A percentile compares a stretch with the other conserved stretches of the same genome.
phyloP scores from a whole-genome alignment of 2,113 vertebrate species.

The Heterocephalus glaber region DNA sequence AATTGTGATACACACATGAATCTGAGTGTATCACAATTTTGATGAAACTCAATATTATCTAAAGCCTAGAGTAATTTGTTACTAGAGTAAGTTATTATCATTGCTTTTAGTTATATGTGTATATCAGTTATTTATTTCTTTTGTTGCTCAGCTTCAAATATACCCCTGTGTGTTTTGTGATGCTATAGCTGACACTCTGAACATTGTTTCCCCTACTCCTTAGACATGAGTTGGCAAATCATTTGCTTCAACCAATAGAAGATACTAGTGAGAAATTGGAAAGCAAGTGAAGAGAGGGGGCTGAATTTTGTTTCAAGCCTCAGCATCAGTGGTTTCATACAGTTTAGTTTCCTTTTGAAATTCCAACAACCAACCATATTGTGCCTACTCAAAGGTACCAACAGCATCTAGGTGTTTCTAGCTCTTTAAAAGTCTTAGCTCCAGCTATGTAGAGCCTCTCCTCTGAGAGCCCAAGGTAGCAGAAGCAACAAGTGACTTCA shows the following conservation, averaged over 20 bases:
- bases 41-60: constrained; percentile 14
- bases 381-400: not conserved
- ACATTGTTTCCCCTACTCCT: constrained; percentile 30
- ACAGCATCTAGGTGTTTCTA: not conserved
- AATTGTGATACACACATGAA: not conserved
- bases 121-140: not conserved
- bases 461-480: not conserved
- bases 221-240: constrained; percentile 17
- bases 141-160: not conserved
- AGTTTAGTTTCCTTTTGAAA: not conserved
- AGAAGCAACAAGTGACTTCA: not conserved
- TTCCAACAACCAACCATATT: not conserved
- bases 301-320: not conserved
- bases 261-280: not conserved
- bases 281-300: not conserved
- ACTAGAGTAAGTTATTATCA: not conserved
- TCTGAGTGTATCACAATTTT: not conserved
- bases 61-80: not conserved
- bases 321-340: not conserved
- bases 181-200: not conserved
- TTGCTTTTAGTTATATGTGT: not conserved
- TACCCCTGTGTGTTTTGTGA: not conserved
- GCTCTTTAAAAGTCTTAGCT: not conserved
- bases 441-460: not conserved
- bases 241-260: constrained; percentile 32